Conservation (phyloP, 2,888 invertebrate genomes). For the Colletes collaris region DNA sequence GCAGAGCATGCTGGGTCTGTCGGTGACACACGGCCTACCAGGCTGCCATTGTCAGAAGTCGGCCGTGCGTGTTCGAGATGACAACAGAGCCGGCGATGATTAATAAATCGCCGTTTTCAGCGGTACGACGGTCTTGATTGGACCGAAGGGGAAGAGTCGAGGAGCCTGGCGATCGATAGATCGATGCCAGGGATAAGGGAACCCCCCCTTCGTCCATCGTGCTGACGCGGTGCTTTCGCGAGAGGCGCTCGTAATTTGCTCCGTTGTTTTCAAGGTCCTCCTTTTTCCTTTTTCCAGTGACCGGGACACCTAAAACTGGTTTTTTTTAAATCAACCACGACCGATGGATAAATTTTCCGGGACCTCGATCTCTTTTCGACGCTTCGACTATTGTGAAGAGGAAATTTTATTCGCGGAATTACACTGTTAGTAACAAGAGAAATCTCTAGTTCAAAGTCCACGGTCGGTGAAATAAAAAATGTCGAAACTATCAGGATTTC, state of each 20-base stretch:
- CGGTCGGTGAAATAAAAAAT: too few relatives aligned
- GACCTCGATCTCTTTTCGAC: background rate
- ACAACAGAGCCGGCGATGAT: slow-evolving; percentile 41
- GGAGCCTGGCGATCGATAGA: slow-evolving; percentile 22
- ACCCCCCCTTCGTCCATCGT: background rate
- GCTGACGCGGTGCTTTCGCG: background rate
- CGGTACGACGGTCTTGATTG: slow-evolving; percentile 13
- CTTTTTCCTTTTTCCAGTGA: background rate
- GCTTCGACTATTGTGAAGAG: too few relatives aligned
- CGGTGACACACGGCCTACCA: slow-evolving; percentile 44
- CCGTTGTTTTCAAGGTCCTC: slow-evolving; percentile 5
- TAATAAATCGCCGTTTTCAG: slow-evolving; percentile 52
- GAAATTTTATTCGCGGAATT: too few relatives aligned
- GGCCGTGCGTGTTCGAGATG: slow-evolving; percentile 55
- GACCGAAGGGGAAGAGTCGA: background rate
- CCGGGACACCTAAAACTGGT: background rate
- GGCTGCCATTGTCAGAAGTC: slow-evolving; percentile 53
- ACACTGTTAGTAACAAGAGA: too few relatives aligned
- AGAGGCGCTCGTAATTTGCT: background rate
- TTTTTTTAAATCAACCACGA: background rate
- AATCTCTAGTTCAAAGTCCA: too few relatives aligned
- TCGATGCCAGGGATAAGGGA: slow-evolving; percentile 6
- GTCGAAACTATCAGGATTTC: too few relatives aligned
- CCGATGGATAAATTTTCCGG: background rate
- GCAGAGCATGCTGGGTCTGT: slow-evolving; percentile 21